These are phyloP conservation scores for Nasonia oneida DNA, from an alignment of 2,888 invertebrate species.

Conservation along the genomic window DNA sequence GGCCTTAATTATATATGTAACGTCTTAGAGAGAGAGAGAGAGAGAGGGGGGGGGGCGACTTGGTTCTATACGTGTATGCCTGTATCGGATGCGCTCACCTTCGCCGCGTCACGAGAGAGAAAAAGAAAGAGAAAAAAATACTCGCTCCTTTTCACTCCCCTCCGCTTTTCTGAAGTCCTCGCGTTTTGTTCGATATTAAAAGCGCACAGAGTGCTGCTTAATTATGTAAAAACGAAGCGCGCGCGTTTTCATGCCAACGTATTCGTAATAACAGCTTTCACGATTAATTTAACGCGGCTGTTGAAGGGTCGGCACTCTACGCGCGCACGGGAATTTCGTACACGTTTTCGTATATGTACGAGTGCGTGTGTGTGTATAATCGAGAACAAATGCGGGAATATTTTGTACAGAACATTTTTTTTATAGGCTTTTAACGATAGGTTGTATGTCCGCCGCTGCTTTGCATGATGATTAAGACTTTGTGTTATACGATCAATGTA, in stretches of 20 bases:
- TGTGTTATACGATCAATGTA: slow-evolving; percentile 31
- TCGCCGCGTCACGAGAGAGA: background rate
- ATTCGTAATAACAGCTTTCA: slow-evolving; percentile 59
- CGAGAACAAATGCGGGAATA: background rate
- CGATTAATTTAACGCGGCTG: slow-evolving; percentile 58
- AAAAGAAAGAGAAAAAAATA: background rate
- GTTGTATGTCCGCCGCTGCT: slow-evolving; percentile 12
- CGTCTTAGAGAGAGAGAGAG: slow-evolving; percentile 33
- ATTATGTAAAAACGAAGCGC: slow-evolving; percentile 50
- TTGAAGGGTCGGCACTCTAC: background rate
- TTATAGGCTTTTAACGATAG: slow-evolving; percentile 25
- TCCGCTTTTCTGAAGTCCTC: slow-evolving; percentile 14
- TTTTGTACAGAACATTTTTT: slow-evolving; percentile 21
- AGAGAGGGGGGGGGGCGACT: slow-evolving; percentile 18
- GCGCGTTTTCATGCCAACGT: slow-evolving; percentile 26
- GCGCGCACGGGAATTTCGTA: background rate
- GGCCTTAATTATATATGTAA: slow-evolving; percentile 68
- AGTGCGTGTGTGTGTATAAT: background rate
- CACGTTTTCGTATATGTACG: background rate
- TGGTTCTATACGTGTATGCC: background rate
- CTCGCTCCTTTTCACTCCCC: background rate
- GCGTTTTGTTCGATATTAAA: slow-evolving; percentile 55
- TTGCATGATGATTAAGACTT: slow-evolving; percentile 46
- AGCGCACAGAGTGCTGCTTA: slow-evolving; percentile 8
- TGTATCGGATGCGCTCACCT: background rate